Conservation (phyloP, 2,113 vertebrate species). For the Thalassarche chlororhynchos region DNA sequence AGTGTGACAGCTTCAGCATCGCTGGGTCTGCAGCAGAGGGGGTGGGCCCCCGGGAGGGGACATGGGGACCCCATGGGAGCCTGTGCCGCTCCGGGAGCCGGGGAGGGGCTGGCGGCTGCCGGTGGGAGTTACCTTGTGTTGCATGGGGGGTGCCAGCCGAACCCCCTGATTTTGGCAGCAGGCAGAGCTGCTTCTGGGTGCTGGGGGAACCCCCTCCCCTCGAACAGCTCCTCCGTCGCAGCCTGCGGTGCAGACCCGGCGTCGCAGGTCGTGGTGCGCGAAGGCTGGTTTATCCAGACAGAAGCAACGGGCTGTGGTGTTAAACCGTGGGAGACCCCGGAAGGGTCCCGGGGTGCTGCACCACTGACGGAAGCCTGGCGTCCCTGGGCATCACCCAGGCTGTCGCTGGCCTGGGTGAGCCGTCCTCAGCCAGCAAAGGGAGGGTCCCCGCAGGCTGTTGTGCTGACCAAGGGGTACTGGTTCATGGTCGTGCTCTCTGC, state of each 20-base stretch:
- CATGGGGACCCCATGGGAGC: background rate
- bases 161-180: background rate
- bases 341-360: background rate
- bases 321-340: fast-evolving
- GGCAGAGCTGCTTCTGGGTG: background rate
- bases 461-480: background rate
- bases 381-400: no score
- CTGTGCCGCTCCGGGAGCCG: fast-evolving
- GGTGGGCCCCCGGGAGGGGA: background rate
- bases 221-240: fast-evolving
- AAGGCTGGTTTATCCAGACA: no score
- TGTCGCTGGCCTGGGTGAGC: background rate
- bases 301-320: background rate
- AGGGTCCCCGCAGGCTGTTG: background rate
- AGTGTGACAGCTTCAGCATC: constrained; percentile 33
- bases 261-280: fast-evolving
- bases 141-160: fast-evolving
- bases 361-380: fast-evolving
- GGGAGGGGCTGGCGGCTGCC: background rate
- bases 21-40: background rate
- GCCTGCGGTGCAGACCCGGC: background rate
- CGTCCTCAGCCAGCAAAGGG: background rate
- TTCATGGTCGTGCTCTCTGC: fast-evolving
- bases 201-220: background rate
- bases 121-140: background rate